Evolutionary conservation across 2,113 vertebrate species (phyloP).

Genomic region (Platycercus adscitus): DNA sequence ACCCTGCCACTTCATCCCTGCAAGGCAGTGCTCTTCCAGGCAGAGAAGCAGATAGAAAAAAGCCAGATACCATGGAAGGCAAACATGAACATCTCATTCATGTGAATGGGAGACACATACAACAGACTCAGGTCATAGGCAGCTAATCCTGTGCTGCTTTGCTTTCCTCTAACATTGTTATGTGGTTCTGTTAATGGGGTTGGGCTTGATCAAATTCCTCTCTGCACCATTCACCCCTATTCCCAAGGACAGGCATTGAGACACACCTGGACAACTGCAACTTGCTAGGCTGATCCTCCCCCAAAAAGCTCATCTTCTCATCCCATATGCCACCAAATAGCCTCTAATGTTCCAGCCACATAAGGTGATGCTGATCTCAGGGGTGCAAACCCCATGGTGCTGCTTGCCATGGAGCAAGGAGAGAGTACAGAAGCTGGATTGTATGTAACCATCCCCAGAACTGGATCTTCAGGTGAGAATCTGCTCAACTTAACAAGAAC

Average conservation of each 20-base stretch:
- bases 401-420: neutral
- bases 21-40: neutral
- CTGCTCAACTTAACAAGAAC: neutral
- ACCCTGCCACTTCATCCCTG: neutral
- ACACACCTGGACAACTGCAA: neutral
- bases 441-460: neutral
- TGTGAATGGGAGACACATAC: neutral
- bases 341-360: neutral
- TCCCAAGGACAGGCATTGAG: neutral
- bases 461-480: neutral
- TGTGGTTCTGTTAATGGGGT: neutral
- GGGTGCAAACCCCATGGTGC: too few species aligned
- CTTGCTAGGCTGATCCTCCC: neutral
- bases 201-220: neutral
- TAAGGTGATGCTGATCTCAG: neutral
- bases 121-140: neutral
- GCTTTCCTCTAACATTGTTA: neutral
- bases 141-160: neutral
- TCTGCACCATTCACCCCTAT: neutral
- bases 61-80: neutral
- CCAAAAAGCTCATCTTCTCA: neutral
- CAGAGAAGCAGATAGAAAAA: neutral
- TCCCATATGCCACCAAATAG: neutral
- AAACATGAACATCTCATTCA: neutral
- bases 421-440: neutral